Evolutionary conservation across 2,888 invertebrate genomes (phyloP).

Genomic region (Quadriops clusia): DNA sequence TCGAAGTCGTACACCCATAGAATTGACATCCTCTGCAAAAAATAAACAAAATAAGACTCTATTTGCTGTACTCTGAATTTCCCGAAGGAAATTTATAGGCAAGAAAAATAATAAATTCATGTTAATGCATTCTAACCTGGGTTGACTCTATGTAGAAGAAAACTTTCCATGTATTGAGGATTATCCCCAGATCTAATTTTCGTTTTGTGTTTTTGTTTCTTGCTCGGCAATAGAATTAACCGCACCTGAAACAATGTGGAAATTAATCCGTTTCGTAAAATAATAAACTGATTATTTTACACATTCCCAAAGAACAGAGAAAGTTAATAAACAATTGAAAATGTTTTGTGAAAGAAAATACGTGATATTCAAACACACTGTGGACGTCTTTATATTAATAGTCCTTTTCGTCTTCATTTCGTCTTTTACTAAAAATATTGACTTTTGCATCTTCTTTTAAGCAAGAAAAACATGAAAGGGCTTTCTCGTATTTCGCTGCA

Average conservation of each 20-base stretch:
- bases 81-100: no score
- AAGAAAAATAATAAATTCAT: not conserved
- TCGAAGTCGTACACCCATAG: slow-evolving; percentile 80
- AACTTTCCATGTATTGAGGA: slow-evolving; percentile 88
- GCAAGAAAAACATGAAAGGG: no score
- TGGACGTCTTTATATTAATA: no score
- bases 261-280: no score
- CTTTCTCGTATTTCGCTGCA: no score
- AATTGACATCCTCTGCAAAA: slow-evolving; percentile 74
- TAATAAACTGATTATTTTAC: no score
- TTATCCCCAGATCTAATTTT: slow-evolving; percentile 84
- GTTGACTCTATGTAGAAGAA: slow-evolving; percentile 80
- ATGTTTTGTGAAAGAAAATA: no score
- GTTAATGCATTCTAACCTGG: slow-evolving; percentile 45
- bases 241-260: slow-evolving; percentile 63
- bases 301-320: not conserved
- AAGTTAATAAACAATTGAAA: not conserved
- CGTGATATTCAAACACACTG: no score
- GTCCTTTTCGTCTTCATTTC: no score
- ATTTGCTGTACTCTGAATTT: no score
- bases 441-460: no score
- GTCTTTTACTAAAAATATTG: no score
- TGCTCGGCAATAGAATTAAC: slow-evolving; percentile 75
- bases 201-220: slow-evolving; percentile 90
- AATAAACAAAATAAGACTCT: slow-evolving; percentile 1